Evolutionary conservation across 1,140 invertebrate genomes (phyloP), one percentile per base, ranked within the genome.

Genomic region (Drosophila melanogaster): DNA sequence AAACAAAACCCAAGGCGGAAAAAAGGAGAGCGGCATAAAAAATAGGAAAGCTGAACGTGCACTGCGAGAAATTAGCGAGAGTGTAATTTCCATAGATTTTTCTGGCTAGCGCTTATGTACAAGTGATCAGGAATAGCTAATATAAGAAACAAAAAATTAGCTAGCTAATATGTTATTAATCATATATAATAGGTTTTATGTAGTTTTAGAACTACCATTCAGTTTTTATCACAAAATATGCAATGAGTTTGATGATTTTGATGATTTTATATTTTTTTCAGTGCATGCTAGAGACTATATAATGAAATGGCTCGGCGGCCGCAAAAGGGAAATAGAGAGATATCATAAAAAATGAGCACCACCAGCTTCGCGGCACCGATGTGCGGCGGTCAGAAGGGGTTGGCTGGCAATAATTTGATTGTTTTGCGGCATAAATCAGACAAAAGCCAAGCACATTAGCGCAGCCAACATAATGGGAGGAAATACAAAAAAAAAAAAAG

Each of bases 381-480:
- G 59, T 41, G 59, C 7, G 59, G 22, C n/a, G 55, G 12, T 19
- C 14, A n/a, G 14, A 61, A 59, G 22, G 43, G 64, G 64, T 50
- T 40, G 58, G 43, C 60, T 50, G 51, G 65, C 59, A 78, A 87
- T 86, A 87, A 87, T 86, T 86, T 87, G 78, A 86, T 87, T 87
- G 78, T 70, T 85, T 81, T 70, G 64, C 59, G 77, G 67, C 77
- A 77, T 78, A 81, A 87, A 86, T 86, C 74, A 78, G 74, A 77
- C 73, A 62, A 77, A 57, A 69, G 57, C 64, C 74, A 75, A 65
- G 83, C 83, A 78, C 70, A 80, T 60, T 61, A 72, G 58, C 75
- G 62, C 51, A 60, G 54, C 33, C 49, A 60, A 33, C 30, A 55
- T 19, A 38, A 43, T 8, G 17, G 17, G 10, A 5, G 17, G 3